Evolutionary conservation across 2,797 vertebrate species (phyloP), one percentile per base, ranked within the genome.

Genomic region (Danio choprae): DNA sequence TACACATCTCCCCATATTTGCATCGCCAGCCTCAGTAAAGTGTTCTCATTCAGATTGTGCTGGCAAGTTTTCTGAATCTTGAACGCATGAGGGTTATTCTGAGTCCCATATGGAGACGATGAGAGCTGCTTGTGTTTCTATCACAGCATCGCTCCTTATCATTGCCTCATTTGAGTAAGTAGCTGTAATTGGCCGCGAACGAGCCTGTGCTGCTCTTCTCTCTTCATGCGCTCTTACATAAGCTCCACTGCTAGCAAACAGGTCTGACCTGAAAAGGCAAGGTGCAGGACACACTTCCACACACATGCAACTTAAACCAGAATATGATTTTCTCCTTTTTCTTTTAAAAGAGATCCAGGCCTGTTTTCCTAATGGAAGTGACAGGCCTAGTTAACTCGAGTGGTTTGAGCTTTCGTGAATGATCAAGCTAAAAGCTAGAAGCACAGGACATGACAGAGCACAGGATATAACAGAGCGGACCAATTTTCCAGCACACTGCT

Each of bases 401-500:
- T 91, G 88, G 81, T 79, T 68, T 88, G 84, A 92, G 91, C 87
- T 91, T 92, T 93, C 90, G 91, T 77, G 90, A 90, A 87, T 90
- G 90, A 93, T 94, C 92, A 93, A 94, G 86, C 86, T 84, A 87
- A 89, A 90, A 88, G 89, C 91, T 91, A 91, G 89, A 88, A 88
- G 87, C 87, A 86, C 85, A 74, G 86, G 91, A 75, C 72, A 79
- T 53, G 77, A 79, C 77, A 71, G 53, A 43, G 77, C 18, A 0
- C 77, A 43, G 58, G 58, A 91, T 91, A 92, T 90, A 89, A 87
- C 89, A 85, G 86, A 90, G 90, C 84, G 87, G 91, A 91, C 91
- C 92, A 92, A 93, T 93, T 93, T 93, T 92, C 91, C 92, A 90
- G 89, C 89, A 93, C 88, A 84, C 89, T 92, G 92, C 90, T 80